Conservation (phyloP, 2,797 vertebrate genomes). For the Otolemur crassicaudatus region DNA sequence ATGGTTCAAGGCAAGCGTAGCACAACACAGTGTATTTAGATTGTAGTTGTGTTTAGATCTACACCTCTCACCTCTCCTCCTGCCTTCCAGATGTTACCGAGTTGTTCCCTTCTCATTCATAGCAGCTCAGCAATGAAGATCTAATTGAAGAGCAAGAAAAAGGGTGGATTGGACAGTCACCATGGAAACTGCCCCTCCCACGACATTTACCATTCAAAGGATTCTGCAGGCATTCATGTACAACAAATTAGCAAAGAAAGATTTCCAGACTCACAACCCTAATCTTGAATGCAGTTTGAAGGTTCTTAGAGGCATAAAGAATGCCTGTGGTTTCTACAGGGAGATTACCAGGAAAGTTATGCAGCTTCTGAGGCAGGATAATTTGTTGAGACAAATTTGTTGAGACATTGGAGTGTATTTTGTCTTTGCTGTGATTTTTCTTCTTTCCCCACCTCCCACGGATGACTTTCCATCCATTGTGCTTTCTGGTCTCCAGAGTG, state of each 20-base stretch:
- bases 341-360: neutral
- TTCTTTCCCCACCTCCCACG: neutral
- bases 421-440: slow-evolving; percentile 42
- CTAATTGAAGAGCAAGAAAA: slow-evolving; percentile 62
- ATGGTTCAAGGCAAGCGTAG: neutral
- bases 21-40: neutral
- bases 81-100: neutral
- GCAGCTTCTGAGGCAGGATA: neutral
- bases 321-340: slow-evolving; percentile 52
- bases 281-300: slow-evolving; percentile 55
- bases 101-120: slow-evolving; percentile 62
- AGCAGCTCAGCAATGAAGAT: slow-evolving; percentile 32
- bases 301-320: slow-evolving; percentile 49
- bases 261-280: slow-evolving; percentile 54
- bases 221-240: slow-evolving; percentile 70
- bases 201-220: slow-evolving; percentile 65
- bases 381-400: slow-evolving; percentile 50
- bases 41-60: neutral
- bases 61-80: neutral
- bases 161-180: slow-evolving; percentile 53
- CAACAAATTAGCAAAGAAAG: slow-evolving; percentile 74
- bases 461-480: neutral
- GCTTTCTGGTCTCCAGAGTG: neutral
- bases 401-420: neutral
- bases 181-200: slow-evolving; percentile 78